These are phyloP conservation scores for Drosophila oshimai DNA, from an alignment of 1,140 invertebrate species.

Conservation along the genomic window DNA sequence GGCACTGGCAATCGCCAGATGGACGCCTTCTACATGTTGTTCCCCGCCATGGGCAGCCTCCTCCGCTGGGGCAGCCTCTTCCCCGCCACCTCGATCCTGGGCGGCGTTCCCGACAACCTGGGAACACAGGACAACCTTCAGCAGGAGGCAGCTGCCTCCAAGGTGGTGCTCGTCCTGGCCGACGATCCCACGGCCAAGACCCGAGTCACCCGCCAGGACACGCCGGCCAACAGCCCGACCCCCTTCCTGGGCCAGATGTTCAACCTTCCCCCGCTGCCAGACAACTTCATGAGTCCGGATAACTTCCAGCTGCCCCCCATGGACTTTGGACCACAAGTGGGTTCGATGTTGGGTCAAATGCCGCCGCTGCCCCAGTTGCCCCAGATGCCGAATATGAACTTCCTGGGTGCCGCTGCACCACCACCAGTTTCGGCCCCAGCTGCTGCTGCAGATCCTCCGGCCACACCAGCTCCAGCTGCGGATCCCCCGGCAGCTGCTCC, in stretches of 20 bases:
- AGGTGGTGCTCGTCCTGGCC: conserved; percentile 72
- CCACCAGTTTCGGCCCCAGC: conserved; percentile 23
- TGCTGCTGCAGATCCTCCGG: conserved; percentile 1
- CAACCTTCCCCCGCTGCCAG: background rate
- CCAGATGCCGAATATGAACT: no score
- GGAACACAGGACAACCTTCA: no score
- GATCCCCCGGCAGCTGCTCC: background rate
- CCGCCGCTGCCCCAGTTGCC: background rate
- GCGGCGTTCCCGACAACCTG: conserved; percentile 34
- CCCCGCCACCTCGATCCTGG: conserved; percentile 45
- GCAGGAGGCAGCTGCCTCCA: conserved; percentile 45
- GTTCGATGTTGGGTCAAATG: background rate
- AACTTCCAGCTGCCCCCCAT: background rate
- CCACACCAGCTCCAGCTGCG: background rate
- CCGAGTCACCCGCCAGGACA: conserved; percentile 53
- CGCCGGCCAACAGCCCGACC: background rate
- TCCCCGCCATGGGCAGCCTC: conserved; percentile 57
- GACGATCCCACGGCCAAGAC: conserved; percentile 60
- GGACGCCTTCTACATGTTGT: conserved; percentile 57
- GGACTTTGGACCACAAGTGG: background rate
- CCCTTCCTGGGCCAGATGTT: background rate
- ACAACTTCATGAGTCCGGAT: background rate
- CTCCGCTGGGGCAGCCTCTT: conserved; percentile 65
- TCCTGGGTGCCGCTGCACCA: background rate
- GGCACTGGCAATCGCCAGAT: conserved; percentile 40